Evolutionary conservation across 2,888 invertebrate genomes (phyloP), one percentile per base, ranked within the genome.

Genomic region (Dendrolimus houi): DNA sequence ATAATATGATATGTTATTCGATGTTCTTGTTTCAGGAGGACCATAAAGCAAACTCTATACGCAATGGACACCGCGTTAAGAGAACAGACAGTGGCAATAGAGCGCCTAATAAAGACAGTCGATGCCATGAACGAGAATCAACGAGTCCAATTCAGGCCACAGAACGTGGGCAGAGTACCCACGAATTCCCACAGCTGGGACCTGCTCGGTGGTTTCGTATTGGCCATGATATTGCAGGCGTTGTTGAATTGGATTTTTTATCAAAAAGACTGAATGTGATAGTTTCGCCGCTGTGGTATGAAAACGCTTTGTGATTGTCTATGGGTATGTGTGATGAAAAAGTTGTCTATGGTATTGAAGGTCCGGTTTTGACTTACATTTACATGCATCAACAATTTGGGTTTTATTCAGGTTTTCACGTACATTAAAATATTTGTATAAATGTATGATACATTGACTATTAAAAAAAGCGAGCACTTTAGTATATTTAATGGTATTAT

Each of bases 41-140:
- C 92, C 6, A 63, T 93, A 14, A 84, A 92, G 29, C 78, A 87
- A 47, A 83, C 88, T 0, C 75, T 93, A 0, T 78, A 81, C 14
- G 83, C 90, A 40, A 84, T 93, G 9, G 92, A 92, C 66, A 64
- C 78, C 0, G 77, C 91, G 0, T 69, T 93, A 2, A 82, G 92
- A n/a, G 90, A 91, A 1, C 93, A 93, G 59, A 80, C 89, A 0
- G 57, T 75, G 2, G 92, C 92, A 10, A 76, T 93, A 42, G 86
- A 88, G 13, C 65, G 83, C 0, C 66, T 90, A 0, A 67, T 80
- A 0, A 80, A 68, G 29, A 77, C 74, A 0, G 79, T 90, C 0
- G 85, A 86, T 2, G 54, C 66, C 0, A 60, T 89, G 0, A 65
- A 63, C 7, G 81, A 82, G 7, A 65, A 65, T 0, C 81, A 82